These are phyloP conservation scores for Heliopora coerulea DNA, from an alignment of 92 coral and sea anemone genomes.

Conservation along the genomic window DNA sequence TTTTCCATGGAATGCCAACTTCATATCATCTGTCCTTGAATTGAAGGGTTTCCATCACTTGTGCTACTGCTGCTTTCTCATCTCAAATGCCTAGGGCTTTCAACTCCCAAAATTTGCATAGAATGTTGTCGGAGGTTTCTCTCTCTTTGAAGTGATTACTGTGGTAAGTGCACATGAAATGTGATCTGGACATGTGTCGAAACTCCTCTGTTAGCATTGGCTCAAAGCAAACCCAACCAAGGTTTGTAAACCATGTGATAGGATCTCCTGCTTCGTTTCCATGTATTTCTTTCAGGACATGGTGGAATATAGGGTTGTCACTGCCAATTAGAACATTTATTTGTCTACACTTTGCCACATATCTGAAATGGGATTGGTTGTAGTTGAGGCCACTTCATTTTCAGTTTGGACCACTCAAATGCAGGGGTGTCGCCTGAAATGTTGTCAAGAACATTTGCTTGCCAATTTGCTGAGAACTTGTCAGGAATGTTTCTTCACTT, in stretches of 20 bases:
- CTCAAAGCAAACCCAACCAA: constrained; percentile 60
- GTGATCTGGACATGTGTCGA: constrained; percentile 34
- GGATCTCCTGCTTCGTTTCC: constrained; percentile 22
- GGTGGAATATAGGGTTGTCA: constrained; percentile 28
- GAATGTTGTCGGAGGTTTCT: constrained; percentile 29
- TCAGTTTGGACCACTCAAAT: constrained; percentile 18
- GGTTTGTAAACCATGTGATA: constrained; percentile 9
- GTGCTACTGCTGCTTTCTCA: constrained; percentile 47
- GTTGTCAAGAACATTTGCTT: constrained; percentile 25
- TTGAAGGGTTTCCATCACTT: constrained; percentile 35
- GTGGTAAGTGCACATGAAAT: constrained; percentile 48
- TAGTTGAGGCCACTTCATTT: constrained; percentile 26
- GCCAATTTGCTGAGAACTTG: constrained; percentile 8
- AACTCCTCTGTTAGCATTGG: constrained; percentile 41
- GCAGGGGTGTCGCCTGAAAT: constrained; percentile 21
- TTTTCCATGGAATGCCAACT: constrained; percentile 46
- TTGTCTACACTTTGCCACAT: constrained; percentile 19
- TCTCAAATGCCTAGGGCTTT: constrained; percentile 54
- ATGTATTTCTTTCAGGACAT: constrained; percentile 6
- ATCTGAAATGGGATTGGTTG: constrained; percentile 23
- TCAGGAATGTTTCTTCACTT: constrained; percentile 14
- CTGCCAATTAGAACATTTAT: constrained; percentile 17
- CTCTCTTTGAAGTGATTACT: constrained; percentile 13
- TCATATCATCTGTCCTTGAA: constrained; percentile 33
- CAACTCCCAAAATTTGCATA: constrained; percentile 53